These are phyloP conservation scores for Panopea generosa DNA, from an alignment of 2,888 invertebrate species.

Conservation along the genomic window DNA sequence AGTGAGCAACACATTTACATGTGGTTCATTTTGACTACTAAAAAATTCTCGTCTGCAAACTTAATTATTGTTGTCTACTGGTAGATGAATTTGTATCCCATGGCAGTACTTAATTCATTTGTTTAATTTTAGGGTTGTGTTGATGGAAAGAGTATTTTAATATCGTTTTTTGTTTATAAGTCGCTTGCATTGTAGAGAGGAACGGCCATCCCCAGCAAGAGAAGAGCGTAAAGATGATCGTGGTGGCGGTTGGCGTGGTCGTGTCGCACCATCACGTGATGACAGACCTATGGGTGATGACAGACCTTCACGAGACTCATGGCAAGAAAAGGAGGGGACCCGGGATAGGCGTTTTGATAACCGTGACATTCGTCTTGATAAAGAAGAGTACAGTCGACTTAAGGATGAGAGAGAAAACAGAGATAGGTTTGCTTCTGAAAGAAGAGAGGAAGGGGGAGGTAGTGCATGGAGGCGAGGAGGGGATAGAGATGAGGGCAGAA, in stretches of 20 bases:
- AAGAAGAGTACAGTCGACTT: conserved; percentile 55
- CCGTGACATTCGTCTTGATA: conserved; percentile 56
- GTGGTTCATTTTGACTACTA: no score
- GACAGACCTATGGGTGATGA: conserved; percentile 19
- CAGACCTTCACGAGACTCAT: conserved; percentile 43
- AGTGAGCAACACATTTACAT: no score
- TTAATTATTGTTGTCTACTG: no score
- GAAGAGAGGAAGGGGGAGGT: conserved; percentile 17
- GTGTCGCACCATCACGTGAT: conserved; percentile 35
- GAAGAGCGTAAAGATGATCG: conserved; percentile 51
- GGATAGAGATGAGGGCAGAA: conserved; percentile 32
- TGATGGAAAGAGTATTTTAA: no score
- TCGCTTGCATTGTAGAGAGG: conserved; percentile 21
- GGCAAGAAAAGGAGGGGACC: conserved; percentile 48
- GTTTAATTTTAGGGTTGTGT: no score
- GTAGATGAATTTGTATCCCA: no score
- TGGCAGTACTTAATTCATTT: no score
- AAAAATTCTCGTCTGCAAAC: no score
- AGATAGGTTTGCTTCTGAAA: conserved; percentile 16
- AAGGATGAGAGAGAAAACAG: conserved; percentile 42
- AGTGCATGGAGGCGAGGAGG: conserved; percentile 41
- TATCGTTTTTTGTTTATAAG: background rate
- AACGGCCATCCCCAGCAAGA: conserved; percentile 25
- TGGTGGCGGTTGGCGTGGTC: conserved; percentile 46
- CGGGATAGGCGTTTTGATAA: conserved; percentile 58